A percentile compares a stretch with the other conserved stretches of the same genome.
These are phyloP conservation scores for Zeugodacus cucurbitae DNA, from an alignment of 1,140 invertebrate species.

Conservation along the genomic window DNA sequence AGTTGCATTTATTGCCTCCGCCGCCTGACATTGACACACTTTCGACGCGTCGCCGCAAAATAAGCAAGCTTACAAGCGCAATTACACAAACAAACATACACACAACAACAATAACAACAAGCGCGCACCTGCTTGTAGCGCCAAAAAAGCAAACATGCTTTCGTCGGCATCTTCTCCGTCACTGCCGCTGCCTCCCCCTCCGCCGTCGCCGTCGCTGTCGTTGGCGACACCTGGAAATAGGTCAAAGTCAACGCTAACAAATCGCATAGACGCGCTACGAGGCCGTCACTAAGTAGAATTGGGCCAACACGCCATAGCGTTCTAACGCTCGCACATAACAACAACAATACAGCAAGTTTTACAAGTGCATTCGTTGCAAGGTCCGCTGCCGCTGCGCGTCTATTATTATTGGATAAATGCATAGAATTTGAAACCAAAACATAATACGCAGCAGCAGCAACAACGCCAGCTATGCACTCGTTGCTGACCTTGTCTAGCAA, in stretches of 20 bases:
- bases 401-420: constrained; percentile 23
- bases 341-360: not conserved
- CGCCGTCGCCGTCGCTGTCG: not conserved
- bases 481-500: not conserved
- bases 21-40: constrained; percentile 30
- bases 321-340: too few relatives aligned
- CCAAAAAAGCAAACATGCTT: not conserved
- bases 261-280: constrained; percentile 9
- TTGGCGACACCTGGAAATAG: constrained; percentile 17
- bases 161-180: not conserved
- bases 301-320: not conserved
- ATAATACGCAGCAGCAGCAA: constrained; percentile 6
- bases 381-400: not conserved
- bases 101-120: too few relatives aligned
- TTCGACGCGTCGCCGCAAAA: not conserved
- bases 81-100: not conserved
- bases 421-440: constrained; percentile 37
- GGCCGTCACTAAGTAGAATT: constrained; percentile 9
- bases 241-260: constrained; percentile 35
- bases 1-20: constrained; percentile 33
- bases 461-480: not conserved
- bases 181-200: not conserved
- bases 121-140: not conserved
- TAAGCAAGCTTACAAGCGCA: not conserved
- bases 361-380: constrained; percentile 20